Base-by-base conservation (phyloP, 92 coral and sea anemone species). In the Phenganax marumi region DNA sequence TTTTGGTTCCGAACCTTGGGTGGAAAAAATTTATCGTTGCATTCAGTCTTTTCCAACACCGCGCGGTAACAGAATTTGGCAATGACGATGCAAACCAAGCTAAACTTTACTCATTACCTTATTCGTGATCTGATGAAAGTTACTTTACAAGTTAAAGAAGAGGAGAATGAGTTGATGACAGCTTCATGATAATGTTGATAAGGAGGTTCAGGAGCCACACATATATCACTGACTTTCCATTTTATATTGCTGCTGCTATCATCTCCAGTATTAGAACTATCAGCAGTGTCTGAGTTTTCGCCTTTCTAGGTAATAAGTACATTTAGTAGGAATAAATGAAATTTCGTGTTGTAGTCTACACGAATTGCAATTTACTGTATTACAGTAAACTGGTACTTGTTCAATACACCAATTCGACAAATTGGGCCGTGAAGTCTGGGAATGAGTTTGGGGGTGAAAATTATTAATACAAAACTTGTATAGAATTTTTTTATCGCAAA, bases 101-200 rank as follows among this genome's bases (percentile, higher is more conserved):
- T 33, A 33, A 33, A 33, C 43, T 33, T 33, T 5, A 33, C 43
- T 33, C 23, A 7, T 21, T 77, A 95, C 98, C 97, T 92, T 82
- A 86, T 88, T 50, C 91, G 87, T 54, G 98, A 95, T 79, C 91
- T 85, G 52, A 92, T 75, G 72, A 95, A 95, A 22, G 98, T 95
- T 26, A 95, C 97, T 87, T 86, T 90, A 76, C 98, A 95, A 33
- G 97, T 92, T 81, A 84, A 88, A 14, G 89, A 84, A 54, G 97
- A 87, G 52, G 93, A 92, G 81, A 95, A 95, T n/a, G 97, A 90
- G 85, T 95, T 95, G 81, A 95, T 95, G 63, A 95, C 97, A 60
- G 98, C 98, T 71, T 95, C 92, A 61, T 95, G 98, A 62, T 85
- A 77, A 85, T 95, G 98, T 55, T 89, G 90, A 68, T 87, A 87